A percentile compares a stretch with the other conserved stretches of the same genome.
These are phyloP conservation scores for Macrophya alboannulata DNA, from an alignment of 2,888 invertebrate species.

Conservation along the genomic window DNA sequence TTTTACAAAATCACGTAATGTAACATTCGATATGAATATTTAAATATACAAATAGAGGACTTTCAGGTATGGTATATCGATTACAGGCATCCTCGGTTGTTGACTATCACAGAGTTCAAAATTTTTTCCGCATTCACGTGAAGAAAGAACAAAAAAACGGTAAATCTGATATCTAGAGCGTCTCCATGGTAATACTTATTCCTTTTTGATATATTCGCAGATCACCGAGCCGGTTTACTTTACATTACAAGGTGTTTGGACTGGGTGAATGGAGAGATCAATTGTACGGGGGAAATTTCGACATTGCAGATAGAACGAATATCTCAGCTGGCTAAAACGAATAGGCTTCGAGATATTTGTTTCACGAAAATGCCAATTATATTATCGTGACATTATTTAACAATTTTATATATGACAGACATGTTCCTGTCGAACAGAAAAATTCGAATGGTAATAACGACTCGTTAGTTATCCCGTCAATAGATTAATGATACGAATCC, in stretches of 20 bases:
- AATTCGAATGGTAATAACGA: background rate
- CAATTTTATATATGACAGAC: background rate
- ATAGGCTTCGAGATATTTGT: too few relatives aligned
- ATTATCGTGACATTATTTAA: background rate
- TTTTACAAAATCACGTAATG: too few relatives aligned
- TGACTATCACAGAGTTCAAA: too few relatives aligned
- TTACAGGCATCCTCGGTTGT: too few relatives aligned
- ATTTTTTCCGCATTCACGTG: background rate
- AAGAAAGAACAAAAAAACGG: background rate
- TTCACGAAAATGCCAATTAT: too few relatives aligned
- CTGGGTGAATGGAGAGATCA: constrained; percentile 1
- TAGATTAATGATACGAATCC: background rate
- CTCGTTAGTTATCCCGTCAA: background rate
- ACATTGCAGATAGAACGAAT: background rate
- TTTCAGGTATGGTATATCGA: too few relatives aligned
- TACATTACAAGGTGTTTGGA: constrained; percentile 33
- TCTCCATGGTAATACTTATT: background rate
- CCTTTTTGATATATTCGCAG: background rate
- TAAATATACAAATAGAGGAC: background rate
- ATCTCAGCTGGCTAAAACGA: too few relatives aligned
- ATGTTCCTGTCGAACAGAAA: background rate
- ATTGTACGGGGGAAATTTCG: background rate
- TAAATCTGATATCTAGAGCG: too few relatives aligned
- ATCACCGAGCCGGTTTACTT: constrained; percentile 19
- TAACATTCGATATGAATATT: background rate